These are phyloP conservation scores for Hiodon tergisus DNA, from an alignment of 2,113 vertebrate genomes.

Conservation along the genomic window DNA sequence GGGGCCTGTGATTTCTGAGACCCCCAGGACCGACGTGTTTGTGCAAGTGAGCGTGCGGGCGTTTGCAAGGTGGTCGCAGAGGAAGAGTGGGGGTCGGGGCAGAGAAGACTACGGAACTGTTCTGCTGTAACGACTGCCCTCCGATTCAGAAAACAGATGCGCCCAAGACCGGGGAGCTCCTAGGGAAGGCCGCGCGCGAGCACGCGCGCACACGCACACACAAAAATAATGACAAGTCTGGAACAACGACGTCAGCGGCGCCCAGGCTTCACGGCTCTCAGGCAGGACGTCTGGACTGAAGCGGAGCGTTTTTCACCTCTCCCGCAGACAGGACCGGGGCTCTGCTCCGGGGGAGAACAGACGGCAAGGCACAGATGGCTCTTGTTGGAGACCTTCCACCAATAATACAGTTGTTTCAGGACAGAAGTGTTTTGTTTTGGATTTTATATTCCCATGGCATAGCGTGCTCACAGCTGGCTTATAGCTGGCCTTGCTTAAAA, in stretches of 20 bases:
- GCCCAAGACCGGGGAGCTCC: neutral
- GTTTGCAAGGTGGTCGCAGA: neutral
- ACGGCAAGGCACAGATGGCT: neutral
- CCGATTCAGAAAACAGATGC: slow-evolving; percentile 34
- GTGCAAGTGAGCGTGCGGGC: neutral
- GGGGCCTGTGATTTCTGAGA: slow-evolving; percentile 5
- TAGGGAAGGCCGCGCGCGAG: neutral
- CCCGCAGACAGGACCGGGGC: neutral
- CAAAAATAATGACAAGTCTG: too few species aligned
- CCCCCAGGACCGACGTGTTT: neutral
- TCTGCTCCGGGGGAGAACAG: neutral
- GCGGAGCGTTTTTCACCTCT: too few species aligned
- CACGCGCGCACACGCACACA: neutral
- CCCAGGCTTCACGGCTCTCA: too few species aligned
- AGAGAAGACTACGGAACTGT: neutral
- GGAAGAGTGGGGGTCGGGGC: neutral
- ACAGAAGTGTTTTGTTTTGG: too few species aligned
- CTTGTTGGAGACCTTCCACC: too few species aligned
- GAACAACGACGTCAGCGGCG: too few species aligned
- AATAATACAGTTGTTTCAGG: too few species aligned
- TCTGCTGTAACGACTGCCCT: neutral
- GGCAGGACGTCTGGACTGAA: too few species aligned
- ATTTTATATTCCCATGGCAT: too few species aligned
- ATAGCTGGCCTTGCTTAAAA: too few species aligned
- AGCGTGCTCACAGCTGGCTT: too few species aligned